phyloP scores from a whole-genome alignment of 2,888 invertebrate genomes.

The Tubulanus polymorphus region DNA sequence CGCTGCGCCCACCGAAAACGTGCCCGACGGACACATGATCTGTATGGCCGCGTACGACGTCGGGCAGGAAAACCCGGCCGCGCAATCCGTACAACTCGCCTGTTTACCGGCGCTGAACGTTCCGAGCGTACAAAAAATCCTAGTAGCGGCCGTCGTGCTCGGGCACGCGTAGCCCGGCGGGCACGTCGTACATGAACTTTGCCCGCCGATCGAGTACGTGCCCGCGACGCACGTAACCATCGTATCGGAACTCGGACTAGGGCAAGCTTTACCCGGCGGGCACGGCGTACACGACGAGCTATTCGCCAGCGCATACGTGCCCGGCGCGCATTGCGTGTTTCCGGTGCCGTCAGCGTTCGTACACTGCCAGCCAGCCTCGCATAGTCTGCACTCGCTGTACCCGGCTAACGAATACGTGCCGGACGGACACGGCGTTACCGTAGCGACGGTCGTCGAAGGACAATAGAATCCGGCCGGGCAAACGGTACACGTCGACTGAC shows the following conservation, averaged over 20 bases:
- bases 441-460: slow-evolving; percentile 17
- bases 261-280: slow-evolving; percentile 12
- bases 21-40: slow-evolving; percentile 32
- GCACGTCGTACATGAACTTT: slow-evolving; percentile 1
- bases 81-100: slow-evolving; percentile 35
- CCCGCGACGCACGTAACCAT: slow-evolving; percentile 26
- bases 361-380: slow-evolving; percentile 32
- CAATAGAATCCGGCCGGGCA: slow-evolving; percentile 42
- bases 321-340: slow-evolving; percentile 33
- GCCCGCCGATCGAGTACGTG: background rate
- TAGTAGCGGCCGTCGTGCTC: slow-evolving; percentile 23
- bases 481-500: slow-evolving; percentile 31
- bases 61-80: slow-evolving; percentile 44
- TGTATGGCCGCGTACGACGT: slow-evolving; percentile 31
- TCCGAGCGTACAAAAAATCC: slow-evolving; percentile 32
- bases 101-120: slow-evolving; percentile 35
- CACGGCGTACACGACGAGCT: slow-evolving; percentile 4
- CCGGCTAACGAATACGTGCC: slow-evolving; percentile 27
- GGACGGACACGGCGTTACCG: slow-evolving; percentile 19
- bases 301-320: slow-evolving; percentile 23
- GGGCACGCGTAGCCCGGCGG: slow-evolving; percentile 1
- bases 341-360: slow-evolving; percentile 27
- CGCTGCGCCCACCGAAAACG: slow-evolving; percentile 33
- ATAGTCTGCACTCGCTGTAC: slow-evolving; percentile 24
- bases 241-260: slow-evolving; percentile 20